These are phyloP conservation scores for Penaeus indicus DNA, from an alignment of 1,140 invertebrate species.

Conservation along the genomic window DNA sequence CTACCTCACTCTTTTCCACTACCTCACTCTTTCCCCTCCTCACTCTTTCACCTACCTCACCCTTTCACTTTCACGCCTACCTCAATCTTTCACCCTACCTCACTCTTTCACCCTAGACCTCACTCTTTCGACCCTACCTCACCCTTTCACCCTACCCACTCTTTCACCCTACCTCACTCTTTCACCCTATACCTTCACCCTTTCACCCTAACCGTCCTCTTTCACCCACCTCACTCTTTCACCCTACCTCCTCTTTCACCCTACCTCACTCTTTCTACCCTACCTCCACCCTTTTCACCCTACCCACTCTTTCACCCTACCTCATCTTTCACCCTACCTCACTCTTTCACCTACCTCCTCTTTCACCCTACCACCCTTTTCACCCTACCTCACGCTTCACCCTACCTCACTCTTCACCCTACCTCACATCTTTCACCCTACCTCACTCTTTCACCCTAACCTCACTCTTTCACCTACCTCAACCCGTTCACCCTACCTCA, in stretches of 20 bases:
- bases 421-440: too few species aligned
- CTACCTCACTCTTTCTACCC: not conserved
- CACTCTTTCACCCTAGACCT: too few species aligned
- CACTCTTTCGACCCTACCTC: too few species aligned
- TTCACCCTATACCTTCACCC: not conserved
- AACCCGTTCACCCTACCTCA: too few species aligned
- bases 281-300: not conserved
- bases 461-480: too few species aligned
- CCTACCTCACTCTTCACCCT: too few species aligned
- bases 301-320: not conserved
- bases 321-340: not conserved
- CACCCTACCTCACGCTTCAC: too few species aligned
- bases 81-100: too few species aligned
- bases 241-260: not conserved
- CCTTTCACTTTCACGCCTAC: not conserved
- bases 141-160: not conserved
- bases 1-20: not conserved
- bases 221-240: too few species aligned
- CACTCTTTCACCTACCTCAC: too few species aligned
- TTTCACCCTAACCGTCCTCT: not conserved
- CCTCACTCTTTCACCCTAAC: too few species aligned
- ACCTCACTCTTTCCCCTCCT: too few species aligned
- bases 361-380: not conserved
- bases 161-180: conserved; percentile 8
- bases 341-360: not conserved